These are phyloP conservation scores for Chrysolina haemoptera DNA, from an alignment of 2,888 invertebrate genomes.

Conservation along the genomic window DNA sequence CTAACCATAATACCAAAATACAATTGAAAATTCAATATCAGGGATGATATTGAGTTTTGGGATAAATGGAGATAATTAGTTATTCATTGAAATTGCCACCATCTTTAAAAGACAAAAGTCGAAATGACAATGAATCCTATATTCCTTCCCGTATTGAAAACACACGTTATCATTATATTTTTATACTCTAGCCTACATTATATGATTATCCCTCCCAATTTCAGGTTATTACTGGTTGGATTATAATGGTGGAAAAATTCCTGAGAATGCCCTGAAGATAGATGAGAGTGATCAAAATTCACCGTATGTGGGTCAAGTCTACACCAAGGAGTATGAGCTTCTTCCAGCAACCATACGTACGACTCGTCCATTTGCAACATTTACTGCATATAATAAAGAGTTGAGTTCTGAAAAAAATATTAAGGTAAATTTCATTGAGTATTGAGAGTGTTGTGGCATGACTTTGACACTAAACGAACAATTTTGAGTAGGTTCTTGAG, in stretches of 20 bases:
- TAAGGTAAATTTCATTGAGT: neutral
- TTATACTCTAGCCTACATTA: neutral
- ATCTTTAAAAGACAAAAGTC: too few relatives aligned
- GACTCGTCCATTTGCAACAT: slow-evolving; percentile 1
- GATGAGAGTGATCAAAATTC: slow-evolving; percentile 2
- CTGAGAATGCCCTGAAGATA: slow-evolving; percentile 4
- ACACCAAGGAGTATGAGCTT: slow-evolving; percentile 18
- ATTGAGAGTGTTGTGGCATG: too few relatives aligned
- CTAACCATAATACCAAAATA: too few relatives aligned
- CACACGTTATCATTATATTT: too few relatives aligned
- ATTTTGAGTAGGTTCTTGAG: too few relatives aligned
- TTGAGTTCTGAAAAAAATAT: slow-evolving; percentile 6
- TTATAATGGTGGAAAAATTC: slow-evolving; percentile 13
- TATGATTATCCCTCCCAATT: neutral
- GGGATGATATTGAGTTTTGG: too few relatives aligned
- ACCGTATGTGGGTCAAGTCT: slow-evolving; percentile 3
- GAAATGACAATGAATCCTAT: too few relatives aligned
- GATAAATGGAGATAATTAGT: too few relatives aligned
- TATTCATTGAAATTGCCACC: too few relatives aligned
- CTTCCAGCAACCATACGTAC: slow-evolving; percentile 10
- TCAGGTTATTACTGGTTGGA: slow-evolving; percentile 12
- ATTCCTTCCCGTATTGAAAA: too few relatives aligned
- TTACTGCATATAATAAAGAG: slow-evolving; percentile 6
- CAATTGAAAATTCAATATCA: too few relatives aligned
- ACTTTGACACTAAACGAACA: too few relatives aligned